A percentile compares a stretch with the other conserved stretches of the same genome.
Evolutionary conservation across 2,113 vertebrate species (phyloP).

Genomic region (Morone saxatilis): DNA sequence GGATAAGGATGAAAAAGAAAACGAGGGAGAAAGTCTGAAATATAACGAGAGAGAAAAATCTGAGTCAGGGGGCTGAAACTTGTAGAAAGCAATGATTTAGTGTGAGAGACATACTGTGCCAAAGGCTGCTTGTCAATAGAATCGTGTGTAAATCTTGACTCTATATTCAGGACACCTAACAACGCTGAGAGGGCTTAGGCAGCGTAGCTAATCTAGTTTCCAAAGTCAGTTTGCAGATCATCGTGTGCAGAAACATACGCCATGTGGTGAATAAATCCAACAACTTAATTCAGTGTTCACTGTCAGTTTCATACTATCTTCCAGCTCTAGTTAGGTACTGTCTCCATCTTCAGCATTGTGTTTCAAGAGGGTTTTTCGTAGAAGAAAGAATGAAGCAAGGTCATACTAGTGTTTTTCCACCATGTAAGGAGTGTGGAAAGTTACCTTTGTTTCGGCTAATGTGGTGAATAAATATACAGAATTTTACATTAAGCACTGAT

Average conservation of each 20-base stretch:
- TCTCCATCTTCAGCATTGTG: not conserved
- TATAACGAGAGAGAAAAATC: not conserved
- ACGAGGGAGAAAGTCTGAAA: not conserved
- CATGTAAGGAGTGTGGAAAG: not conserved
- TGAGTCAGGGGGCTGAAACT: constrained; percentile 16
- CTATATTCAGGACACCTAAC: constrained; percentile 38
- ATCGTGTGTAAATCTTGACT: constrained; percentile 30
- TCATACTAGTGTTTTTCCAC: not conserved
- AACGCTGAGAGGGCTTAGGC: constrained; percentile 4
- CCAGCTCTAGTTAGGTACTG: not conserved
- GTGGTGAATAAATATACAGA: not conserved
- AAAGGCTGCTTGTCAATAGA: constrained; percentile 28
- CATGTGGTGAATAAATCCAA: not conserved
- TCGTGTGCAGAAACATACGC: not conserved
- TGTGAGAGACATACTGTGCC: constrained; percentile 19
- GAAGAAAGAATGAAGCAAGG: not conserved
- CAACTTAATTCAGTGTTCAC: not conserved
- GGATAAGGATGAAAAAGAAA: not conserved
- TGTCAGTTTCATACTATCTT: not conserved
- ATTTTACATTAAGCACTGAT: not conserved
- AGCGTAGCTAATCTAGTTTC: constrained; percentile 30
- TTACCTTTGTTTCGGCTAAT: not conserved
- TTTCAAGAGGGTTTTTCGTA: not conserved
- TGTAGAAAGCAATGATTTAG: constrained; percentile 32
- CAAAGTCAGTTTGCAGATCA: constrained; percentile 35